A percentile compares a stretch with the other conserved stretches of the same genome.
phyloP scores from a whole-genome alignment of 2,888 invertebrate genomes.

The Lucinisca nassula region DNA sequence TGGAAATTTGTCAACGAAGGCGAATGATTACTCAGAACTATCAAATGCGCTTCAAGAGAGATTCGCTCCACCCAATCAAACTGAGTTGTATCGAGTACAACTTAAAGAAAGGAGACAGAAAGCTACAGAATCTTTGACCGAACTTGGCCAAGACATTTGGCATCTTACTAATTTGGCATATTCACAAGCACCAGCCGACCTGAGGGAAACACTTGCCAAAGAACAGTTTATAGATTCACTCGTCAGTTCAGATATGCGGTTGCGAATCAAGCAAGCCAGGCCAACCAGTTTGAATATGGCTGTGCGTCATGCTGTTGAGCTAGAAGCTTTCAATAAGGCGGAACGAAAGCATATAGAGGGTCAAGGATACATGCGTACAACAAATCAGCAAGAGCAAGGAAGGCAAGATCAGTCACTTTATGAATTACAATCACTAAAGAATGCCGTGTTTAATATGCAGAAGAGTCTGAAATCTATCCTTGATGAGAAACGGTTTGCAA shows the following conservation, averaged over 20 bases:
- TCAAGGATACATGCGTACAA: background rate
- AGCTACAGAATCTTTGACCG: background rate
- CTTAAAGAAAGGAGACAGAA: background rate
- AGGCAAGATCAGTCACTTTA: no score
- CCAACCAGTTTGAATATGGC: background rate
- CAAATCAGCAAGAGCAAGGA: background rate
- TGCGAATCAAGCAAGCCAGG: background rate
- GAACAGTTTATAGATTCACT: background rate
- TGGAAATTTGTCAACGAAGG: slow-evolving; percentile 3
- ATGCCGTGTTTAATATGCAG: no score
- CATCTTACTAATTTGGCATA: background rate
- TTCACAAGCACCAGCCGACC: background rate
- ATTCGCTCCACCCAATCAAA: background rate
- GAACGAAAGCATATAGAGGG: background rate
- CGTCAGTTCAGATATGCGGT: background rate
- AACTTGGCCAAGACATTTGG: background rate
- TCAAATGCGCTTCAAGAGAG: background rate
- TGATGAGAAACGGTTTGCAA: no score
- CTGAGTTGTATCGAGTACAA: background rate
- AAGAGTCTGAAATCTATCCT: no score
- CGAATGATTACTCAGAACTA: background rate
- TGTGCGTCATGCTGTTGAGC: background rate
- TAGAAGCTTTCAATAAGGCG: background rate
- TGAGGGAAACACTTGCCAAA: background rate
- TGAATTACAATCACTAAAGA: no score